Evolutionary conservation across 2,888 invertebrate species (phyloP).

Genomic region (Catocala nupta): DNA sequence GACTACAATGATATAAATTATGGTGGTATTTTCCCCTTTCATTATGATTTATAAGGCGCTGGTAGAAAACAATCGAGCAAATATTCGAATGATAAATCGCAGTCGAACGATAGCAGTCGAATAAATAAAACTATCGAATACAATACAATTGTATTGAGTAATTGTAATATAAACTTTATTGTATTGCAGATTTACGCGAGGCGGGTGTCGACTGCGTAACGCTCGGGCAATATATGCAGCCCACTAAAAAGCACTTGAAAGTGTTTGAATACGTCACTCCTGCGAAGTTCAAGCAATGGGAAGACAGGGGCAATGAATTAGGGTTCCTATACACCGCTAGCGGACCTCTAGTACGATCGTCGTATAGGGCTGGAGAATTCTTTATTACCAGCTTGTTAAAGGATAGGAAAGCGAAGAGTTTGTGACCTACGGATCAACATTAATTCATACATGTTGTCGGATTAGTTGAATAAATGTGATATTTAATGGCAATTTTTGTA

Average conservation of each 20-base stretch:
- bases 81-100: no score
- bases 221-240: constrained; percentile 99
- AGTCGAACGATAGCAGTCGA: no score
- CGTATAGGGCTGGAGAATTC: constrained; percentile 99
- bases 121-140: no score
- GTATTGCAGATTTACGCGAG: constrained; percentile 90
- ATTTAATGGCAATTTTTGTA: neutral
- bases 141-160: no score
- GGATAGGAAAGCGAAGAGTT: constrained; percentile 81
- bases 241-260: constrained; percentile 97
- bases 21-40: no score
- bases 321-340: constrained; percentile 99
- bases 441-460: neutral
- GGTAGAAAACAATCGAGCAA: no score
- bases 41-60: no score
- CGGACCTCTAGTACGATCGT: constrained; percentile 98
- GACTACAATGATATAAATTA: no score
- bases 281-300: constrained; percentile 96
- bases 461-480: constrained; percentile 2
- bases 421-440: constrained; percentile 56
- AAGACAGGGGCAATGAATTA: constrained; percentile 92
- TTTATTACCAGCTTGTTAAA: constrained; percentile 94
- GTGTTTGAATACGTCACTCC: constrained; percentile 99
- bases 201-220: constrained; percentile 98
- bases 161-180: neutral